Evolutionary conservation across 2,113 vertebrate species (phyloP).

Genomic region (Neomonachus schauinslandi): DNA sequence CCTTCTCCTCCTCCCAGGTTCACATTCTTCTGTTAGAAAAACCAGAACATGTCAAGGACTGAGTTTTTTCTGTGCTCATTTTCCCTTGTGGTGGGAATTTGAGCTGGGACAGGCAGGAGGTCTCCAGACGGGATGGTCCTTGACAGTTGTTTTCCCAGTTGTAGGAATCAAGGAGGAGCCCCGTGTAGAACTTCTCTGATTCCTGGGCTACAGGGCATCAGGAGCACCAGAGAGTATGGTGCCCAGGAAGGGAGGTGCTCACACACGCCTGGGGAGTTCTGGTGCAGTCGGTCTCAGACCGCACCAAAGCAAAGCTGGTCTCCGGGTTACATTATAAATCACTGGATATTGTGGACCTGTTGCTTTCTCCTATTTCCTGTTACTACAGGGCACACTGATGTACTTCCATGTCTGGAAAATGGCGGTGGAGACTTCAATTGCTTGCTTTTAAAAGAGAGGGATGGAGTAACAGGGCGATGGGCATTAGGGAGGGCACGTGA

Average conservation of each 20-base stretch:
- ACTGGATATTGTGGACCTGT: background rate
- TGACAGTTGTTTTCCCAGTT: fast-evolving
- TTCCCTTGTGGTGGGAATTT: background rate
- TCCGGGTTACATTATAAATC: fast-evolving
- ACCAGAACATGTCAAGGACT: background rate
- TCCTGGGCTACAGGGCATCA: background rate
- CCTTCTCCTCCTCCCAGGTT: background rate
- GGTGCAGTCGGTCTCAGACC: background rate
- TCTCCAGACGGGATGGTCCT: background rate
- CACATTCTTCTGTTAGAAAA: background rate
- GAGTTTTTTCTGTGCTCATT: background rate
- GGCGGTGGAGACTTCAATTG: background rate
- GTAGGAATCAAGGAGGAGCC: fast-evolving
- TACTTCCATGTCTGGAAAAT: background rate
- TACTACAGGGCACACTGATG: background rate
- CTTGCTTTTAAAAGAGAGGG: background rate
- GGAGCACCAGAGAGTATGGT: fast-evolving
- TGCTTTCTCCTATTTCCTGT: background rate
- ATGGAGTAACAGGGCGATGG: background rate
- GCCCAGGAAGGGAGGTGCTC: background rate
- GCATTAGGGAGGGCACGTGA: background rate
- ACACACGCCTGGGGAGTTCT: fast-evolving
- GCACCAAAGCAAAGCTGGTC: background rate
- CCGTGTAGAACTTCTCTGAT: too few relatives aligned
- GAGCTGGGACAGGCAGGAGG: background rate